Evolutionary conservation across 2,888 invertebrate species (phyloP).

Genomic region (Chloroclysta siterata): DNA sequence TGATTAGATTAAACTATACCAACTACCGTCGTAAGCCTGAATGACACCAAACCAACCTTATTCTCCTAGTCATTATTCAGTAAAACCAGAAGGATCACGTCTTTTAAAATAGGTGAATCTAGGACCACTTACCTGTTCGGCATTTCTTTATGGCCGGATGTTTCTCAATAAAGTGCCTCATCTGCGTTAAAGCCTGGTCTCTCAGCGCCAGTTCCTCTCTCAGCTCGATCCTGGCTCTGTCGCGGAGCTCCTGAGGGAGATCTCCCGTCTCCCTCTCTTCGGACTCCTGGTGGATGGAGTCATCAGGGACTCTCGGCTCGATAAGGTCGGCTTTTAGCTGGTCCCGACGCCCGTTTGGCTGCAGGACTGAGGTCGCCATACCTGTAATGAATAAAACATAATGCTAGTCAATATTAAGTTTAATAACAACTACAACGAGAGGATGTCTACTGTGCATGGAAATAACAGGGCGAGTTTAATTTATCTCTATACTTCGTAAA

Average conservation of each 20-base stretch:
- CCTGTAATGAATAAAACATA: conserved; percentile 5
- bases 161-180: conserved; percentile 93
- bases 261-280: conserved; percentile 76
- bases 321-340: conserved; percentile 64
- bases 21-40: no score
- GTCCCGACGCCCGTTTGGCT: conserved; percentile 71
- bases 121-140: conserved; percentile 86
- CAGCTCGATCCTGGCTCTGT: conserved; percentile 89
- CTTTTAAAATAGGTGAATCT: not conserved
- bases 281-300: conserved; percentile 63
- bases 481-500: no score
- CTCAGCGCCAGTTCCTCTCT: conserved; percentile 91
- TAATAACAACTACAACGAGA: no score
- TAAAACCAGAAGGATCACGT: no score
- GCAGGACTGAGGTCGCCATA: conserved; percentile 79
- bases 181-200: conserved; percentile 90
- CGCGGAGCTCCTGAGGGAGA: conserved; percentile 83
- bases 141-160: conserved; percentile 93
- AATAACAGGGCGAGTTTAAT: no score
- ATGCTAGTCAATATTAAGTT: no score
- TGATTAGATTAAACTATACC: no score
- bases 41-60: no score
- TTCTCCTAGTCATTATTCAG: no score
- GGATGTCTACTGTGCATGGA: no score
- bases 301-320: conserved; percentile 66